Conservation (phyloP, 2,797 vertebrate species). For the Hydrophis major region DNA sequence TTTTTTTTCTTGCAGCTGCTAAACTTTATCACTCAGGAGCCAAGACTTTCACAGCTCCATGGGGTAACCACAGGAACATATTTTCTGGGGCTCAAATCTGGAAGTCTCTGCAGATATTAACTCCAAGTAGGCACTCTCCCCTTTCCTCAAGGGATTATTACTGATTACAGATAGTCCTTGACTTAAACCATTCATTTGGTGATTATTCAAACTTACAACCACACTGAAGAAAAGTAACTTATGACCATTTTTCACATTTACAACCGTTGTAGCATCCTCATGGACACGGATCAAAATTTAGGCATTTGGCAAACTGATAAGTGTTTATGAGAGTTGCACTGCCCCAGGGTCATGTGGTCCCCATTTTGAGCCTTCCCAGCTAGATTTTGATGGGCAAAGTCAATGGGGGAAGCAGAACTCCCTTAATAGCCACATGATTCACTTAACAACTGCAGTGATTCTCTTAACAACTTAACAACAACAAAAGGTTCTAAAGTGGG, state of each 20-base stretch:
- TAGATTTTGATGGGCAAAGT: neutral
- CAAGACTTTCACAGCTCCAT: neutral
- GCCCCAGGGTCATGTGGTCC: neutral
- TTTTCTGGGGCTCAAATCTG: neutral
- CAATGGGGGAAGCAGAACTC: neutral
- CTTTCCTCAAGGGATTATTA: neutral
- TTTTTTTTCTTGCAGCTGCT: neutral
- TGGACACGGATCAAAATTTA: neutral
- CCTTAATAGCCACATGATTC: neutral
- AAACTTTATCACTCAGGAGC: too few relatives aligned
- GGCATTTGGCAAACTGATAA: neutral
- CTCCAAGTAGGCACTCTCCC: neutral
- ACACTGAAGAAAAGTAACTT: neutral
- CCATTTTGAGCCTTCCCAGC: neutral
- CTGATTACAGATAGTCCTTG: neutral
- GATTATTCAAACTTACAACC: neutral
- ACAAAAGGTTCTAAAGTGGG: neutral
- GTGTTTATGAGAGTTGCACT: neutral
- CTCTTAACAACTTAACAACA: neutral
- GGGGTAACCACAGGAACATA: neutral
- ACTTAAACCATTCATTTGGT: neutral
- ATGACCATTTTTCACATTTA: neutral
- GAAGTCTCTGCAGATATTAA: neutral
- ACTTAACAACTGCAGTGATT: neutral
- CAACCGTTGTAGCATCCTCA: neutral